Conservation (phyloP, 2,888 invertebrate species). For the Sminthurides aquaticus region DNA sequence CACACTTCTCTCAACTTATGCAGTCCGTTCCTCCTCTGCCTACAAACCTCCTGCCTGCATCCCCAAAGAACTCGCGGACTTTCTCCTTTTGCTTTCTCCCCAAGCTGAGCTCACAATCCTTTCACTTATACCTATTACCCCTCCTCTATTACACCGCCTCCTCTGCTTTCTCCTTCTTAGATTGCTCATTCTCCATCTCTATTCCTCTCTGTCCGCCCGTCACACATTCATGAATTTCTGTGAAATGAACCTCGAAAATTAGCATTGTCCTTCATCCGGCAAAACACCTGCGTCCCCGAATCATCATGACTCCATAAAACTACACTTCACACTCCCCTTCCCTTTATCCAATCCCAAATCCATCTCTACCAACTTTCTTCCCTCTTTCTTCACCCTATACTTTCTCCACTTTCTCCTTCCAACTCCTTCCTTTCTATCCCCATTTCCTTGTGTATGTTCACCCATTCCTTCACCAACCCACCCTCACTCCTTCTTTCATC, state of each 20-base stretch:
- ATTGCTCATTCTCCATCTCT: neutral
- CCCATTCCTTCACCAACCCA: neutral
- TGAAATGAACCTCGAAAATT: slow-evolving; percentile 31
- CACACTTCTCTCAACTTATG: too few relatives aligned
- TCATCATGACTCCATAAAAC: too few relatives aligned
- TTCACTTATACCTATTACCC: too few relatives aligned
- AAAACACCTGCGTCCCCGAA: slow-evolving; percentile 29
- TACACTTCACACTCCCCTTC: too few relatives aligned
- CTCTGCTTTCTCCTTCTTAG: neutral
- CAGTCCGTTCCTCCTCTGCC: too few relatives aligned
- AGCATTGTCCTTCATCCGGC: slow-evolving; percentile 23
- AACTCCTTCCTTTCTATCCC: slow-evolving; percentile 1
- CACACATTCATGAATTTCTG: slow-evolving; percentile 13
- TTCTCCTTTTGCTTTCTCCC: neutral
- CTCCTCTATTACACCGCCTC: too few relatives aligned
- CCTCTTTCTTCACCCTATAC: slow-evolving; percentile 5
- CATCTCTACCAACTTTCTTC: too few relatives aligned
- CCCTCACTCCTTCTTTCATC: too few relatives aligned
- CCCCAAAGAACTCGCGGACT: too few relatives aligned
- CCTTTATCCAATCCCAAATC: too few relatives aligned
- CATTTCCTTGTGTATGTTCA: neutral
- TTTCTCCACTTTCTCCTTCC: slow-evolving; percentile 14
- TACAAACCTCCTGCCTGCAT: too few relatives aligned
- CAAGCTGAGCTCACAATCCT: neutral
- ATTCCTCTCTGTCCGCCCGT: neutral